Percentiles rank a stretch among this genome's conserved stretches.
Conservation (phyloP, 2,113 vertebrate species). For the Odontesthes bonariensis region DNA sequence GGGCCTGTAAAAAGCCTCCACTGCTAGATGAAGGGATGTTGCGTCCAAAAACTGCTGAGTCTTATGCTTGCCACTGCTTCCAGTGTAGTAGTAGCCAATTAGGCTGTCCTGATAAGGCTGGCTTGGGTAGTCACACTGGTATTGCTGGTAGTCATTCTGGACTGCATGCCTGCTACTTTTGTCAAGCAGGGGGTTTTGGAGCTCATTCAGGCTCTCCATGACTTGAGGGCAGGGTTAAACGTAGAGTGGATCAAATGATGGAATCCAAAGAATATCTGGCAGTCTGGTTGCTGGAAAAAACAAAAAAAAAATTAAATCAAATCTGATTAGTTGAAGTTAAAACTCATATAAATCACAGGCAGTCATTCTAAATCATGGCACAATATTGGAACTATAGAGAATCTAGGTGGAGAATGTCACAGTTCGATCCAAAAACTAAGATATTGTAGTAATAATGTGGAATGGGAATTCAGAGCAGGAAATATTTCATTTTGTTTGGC, state of each 20-base stretch:
- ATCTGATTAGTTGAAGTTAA: background rate
- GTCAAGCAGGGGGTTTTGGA: slow-evolving; percentile 89
- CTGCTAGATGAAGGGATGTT: slow-evolving; percentile 90
- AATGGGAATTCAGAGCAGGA: slow-evolving; percentile 7
- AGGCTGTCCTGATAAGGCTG: slow-evolving; percentile 88
- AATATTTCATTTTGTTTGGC: slow-evolving; percentile 44
- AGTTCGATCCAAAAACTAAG: background rate
- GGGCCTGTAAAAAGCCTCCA: slow-evolving; percentile 91
- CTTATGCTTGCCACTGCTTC: slow-evolving; percentile 77
- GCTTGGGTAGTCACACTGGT: slow-evolving; percentile 82
- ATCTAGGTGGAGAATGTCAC: background rate
- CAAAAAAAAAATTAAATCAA: slow-evolving; percentile 7
- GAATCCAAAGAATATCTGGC: slow-evolving; percentile 36
- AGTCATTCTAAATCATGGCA: background rate
- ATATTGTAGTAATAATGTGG: slow-evolving; percentile 7
- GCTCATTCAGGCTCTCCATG: slow-evolving; percentile 92
- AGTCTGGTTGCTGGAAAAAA: slow-evolving; percentile 45
- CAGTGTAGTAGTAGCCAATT: slow-evolving; percentile 88
- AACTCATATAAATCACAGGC: background rate
- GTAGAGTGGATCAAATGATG: slow-evolving; percentile 30
- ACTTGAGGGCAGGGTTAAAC: slow-evolving; percentile 47
- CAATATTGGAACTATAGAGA: background rate
- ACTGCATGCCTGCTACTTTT: slow-evolving; percentile 81
- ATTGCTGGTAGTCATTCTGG: slow-evolving; percentile 81
- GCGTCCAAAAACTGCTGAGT: slow-evolving; percentile 92